Percentiles rank a stretch among this genome's conserved stretches.
Evolutionary conservation across 2,113 vertebrate genomes (phyloP).

Genomic region (Lycaon pictus): DNA sequence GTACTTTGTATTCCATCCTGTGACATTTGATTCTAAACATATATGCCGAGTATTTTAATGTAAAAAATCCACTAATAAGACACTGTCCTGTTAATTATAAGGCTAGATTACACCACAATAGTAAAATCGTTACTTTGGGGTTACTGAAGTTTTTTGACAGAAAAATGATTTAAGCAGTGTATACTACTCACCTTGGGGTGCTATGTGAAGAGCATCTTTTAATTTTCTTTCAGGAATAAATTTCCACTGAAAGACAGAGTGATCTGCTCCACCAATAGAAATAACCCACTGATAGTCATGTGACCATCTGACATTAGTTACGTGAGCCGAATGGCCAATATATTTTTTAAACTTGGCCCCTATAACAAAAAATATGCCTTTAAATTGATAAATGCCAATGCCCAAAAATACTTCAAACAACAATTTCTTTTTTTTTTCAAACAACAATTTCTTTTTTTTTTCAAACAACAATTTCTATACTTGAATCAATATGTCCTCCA

Average conservation of each 20-base stretch:
- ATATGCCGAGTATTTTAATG: neutral
- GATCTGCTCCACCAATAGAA: slow-evolving; percentile 98
- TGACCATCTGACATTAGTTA: slow-evolving; percentile 98
- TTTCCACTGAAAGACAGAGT: slow-evolving; percentile 99
- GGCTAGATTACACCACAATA: neutral
- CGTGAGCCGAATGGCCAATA: slow-evolving; percentile 97
- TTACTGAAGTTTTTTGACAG: neutral
- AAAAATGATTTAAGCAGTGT: neutral
- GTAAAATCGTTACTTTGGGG: neutral
- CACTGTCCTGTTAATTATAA: neutral
- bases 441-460: neutral
- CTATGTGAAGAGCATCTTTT: slow-evolving; percentile 96
- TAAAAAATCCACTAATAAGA: slow-evolving; percentile 13
- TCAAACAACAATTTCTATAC: neutral
- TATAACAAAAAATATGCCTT: slow-evolving; percentile 85
- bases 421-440: neutral
- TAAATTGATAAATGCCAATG: slow-evolving; percentile 8
- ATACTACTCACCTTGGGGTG: slow-evolving; percentile 92
- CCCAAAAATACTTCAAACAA: slow-evolving; percentile 40
- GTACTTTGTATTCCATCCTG: neutral
- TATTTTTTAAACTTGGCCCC: slow-evolving; percentile 99
- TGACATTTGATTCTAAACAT: slow-evolving; percentile 33
- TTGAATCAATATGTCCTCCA: neutral
- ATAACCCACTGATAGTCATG: slow-evolving; percentile 99
- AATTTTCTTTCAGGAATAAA: slow-evolving; percentile 97